Evolutionary conservation across 2,113 vertebrate species (phyloP), one percentile per base, ranked within the genome.

Genomic region (Myotis brandtii): DNA sequence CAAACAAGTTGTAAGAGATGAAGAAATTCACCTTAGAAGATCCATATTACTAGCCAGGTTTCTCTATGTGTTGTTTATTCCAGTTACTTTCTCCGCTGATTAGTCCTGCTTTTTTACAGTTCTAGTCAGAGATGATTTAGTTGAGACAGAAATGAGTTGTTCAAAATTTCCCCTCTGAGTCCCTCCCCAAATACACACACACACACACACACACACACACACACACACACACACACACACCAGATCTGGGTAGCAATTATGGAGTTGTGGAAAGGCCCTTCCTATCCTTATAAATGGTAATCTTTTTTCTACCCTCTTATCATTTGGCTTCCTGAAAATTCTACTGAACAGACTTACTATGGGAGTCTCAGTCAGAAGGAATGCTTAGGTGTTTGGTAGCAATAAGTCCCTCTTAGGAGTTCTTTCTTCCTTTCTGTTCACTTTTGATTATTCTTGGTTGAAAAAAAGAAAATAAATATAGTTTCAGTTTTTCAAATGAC

Each of bases 51-150:
- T 83, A 43, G 4, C 17, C 50, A 90, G 6, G 0, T 3, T 66
- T 90, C 59, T 96, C 37, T 82, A 18, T 84, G 13, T 50, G 13
- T 79, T 85, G 12, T 56, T 83, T 94, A 52, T 77, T 94, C 59
- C 13, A 82, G 20, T 75, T 20, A 80, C 12, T 86, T n/a, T 69
- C 12, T 85, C 25, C 27, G 67, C 21, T 90, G 17, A 17, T 88
- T 93, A 91, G 87, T 77, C 27, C 4, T 9, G 6, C 9, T 66
- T 86, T 25, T 59, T 86, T 86, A 69, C 34, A 82, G 21, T 43
- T 50, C 23, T 52, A 84, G 13, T 89, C 56, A 59, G 13, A 79
- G 7, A 34, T 89, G 25, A 95, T 77, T 81, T 62, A 87, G 13
- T 66, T 66, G 64, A 86, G 21, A 52, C 10, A 73, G 3, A 96